Evolutionary conservation across 2,888 invertebrate genomes (phyloP).

Genomic region (Cephus rjabovi): DNA sequence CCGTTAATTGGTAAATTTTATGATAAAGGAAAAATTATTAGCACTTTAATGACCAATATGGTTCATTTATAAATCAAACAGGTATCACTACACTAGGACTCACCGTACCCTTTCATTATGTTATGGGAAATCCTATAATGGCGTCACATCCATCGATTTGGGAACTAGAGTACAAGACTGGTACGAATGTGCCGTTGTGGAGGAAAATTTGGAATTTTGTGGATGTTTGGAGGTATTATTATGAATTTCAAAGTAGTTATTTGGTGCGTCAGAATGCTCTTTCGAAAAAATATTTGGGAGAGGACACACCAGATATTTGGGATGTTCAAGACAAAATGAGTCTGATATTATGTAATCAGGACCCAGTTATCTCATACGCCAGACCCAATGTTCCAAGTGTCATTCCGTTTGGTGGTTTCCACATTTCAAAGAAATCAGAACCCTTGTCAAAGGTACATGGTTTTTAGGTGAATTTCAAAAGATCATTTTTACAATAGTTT

Average conservation of each 20-base stretch:
- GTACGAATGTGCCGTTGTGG: conserved; percentile 5
- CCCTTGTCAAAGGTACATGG: conserved; percentile 32
- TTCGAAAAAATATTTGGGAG: conserved; percentile 48
- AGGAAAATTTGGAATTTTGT: conserved; percentile 5
- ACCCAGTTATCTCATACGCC: conserved; percentile 33
- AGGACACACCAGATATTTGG: conserved; percentile 51
- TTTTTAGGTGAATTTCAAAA: neutral
- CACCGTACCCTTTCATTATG: conserved; percentile 68
- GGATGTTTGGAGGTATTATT: neutral
- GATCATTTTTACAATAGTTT: neutral
- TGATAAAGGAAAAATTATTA: neutral
- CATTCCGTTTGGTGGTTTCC: conserved; percentile 33
- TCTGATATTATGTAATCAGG: conserved; percentile 39
- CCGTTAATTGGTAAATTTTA: conserved; percentile 66
- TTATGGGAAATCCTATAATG: conserved; percentile 68
- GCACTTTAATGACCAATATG: too few relatives aligned
- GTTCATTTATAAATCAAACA: neutral
- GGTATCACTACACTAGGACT: conserved; percentile 69
- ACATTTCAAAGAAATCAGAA: conserved; percentile 21
- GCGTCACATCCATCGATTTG: conserved; percentile 62
- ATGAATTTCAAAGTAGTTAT: neutral
- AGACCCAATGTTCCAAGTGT: conserved; percentile 36
- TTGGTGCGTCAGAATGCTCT: conserved; percentile 15
- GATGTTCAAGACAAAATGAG: conserved; percentile 49
- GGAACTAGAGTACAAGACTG: neutral